Conservation (phyloP, 1,140 invertebrate genomes). For the Rhyzopertha dominica region DNA sequence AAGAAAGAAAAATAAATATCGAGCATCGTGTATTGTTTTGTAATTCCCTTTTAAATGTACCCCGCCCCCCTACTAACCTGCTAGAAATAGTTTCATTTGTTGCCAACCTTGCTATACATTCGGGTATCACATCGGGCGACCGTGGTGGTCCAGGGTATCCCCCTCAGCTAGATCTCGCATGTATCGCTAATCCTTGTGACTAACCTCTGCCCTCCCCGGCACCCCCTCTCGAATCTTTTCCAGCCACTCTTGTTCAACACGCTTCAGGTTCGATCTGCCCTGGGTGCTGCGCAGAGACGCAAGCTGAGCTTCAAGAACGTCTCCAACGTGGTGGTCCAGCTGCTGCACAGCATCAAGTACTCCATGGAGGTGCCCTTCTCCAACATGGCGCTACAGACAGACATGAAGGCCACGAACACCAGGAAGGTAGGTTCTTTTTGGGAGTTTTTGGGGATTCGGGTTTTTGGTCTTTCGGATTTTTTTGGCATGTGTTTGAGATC, state of each 20-base stretch:
- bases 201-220: slow-evolving; percentile 37
- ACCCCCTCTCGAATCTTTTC: slow-evolving; percentile 42
- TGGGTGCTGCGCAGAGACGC: slow-evolving; percentile 60
- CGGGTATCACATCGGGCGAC: too few relatives aligned
- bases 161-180: slow-evolving; percentile 20
- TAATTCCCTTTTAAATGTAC: too few relatives aligned
- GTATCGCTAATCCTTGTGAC: slow-evolving; percentile 39
- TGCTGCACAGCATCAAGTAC: slow-evolving; percentile 87
- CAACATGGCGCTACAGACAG: slow-evolving; percentile 72
- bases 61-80: too few relatives aligned
- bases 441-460: slow-evolving; percentile 1
- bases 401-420: slow-evolving; percentile 56
- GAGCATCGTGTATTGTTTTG: too few relatives aligned
- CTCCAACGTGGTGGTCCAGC: slow-evolving; percentile 83
- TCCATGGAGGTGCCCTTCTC: slow-evolving; percentile 89
- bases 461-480: not conserved
- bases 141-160: too few relatives aligned
- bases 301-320: slow-evolving; percentile 90
- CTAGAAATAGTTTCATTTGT: too few relatives aligned
- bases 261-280: slow-evolving; percentile 60
- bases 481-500: too few relatives aligned
- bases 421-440: slow-evolving; percentile 53
- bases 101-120: too few relatives aligned
- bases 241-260: slow-evolving; percentile 68
- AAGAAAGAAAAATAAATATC: too few relatives aligned